Base-by-base conservation (phyloP, 2,113 vertebrate genomes). In the Trachemys scripta region DNA sequence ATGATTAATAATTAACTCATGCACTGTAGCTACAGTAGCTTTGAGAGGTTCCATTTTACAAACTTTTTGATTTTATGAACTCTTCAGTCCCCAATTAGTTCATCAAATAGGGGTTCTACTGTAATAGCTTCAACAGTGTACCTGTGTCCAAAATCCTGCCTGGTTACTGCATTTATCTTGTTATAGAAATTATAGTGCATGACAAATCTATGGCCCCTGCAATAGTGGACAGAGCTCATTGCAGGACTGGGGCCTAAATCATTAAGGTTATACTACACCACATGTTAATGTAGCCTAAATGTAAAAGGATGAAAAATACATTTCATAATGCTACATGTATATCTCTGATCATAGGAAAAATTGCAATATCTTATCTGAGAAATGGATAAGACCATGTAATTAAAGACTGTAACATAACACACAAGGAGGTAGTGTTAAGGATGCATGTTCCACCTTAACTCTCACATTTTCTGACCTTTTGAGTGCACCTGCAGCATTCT, bases 361-460 rank as follows among this genome's bases (percentile, higher is more conserved):
- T 0, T 53, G 1, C 47, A 14, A 50, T 38, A 89, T 47, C 25
- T 90, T 82, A 65, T 83, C 89, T 91, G 75, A 88, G 87, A 92
- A 97, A 85, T 85, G 3, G 45, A 75, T 85, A 65, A 89, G 94
- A 96, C 92, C 93, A 50, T 75, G 82, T n/a, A 35, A 80, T 80
- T 93, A 82, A 42, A 76, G 49, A 27, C 17, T 62, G 51, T 69
- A 62, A 62, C 35, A 86, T 27, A 92, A 65, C 22, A 83, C 2
- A 54, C 12, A 24, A 90, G 92, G 38, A n/a, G 62, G 35, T 9
- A 69, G 62, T 35, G 14, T n/a, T 69, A 69, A 69, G 35, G 31
- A 35, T 19, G 16, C 2, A 16, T 65, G 62, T 69, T 69, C 17
- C 62, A 69, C 35, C 62, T 69, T n/a, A 69, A n/a, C 35, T 10